Base-by-base conservation (phyloP, 2,888 invertebrate species). In the Bugulina stolonifera region DNA sequence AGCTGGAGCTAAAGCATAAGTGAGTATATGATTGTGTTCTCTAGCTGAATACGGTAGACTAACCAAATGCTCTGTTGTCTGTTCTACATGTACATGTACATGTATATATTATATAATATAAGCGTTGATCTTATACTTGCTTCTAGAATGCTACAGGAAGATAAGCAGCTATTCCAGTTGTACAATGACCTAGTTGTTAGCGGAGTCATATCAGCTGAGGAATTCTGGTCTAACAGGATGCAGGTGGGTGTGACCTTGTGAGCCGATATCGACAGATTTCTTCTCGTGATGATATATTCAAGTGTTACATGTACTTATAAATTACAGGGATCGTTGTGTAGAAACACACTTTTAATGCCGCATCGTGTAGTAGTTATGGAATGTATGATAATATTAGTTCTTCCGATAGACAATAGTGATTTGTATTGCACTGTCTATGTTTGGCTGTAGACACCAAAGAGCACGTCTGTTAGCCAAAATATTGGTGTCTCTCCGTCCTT, bases 141-240 rank as follows among this genome's bases (percentile, higher is more conserved):
- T n/a, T n/a, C 14, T 85, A 92, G 93, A 80, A 87, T 96, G 80
- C 85, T 98, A 57, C 90, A 92, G 57, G 91, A 94, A 78, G 93
- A 97, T 87, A 95, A 95, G 2, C 90, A 91, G 74, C 86, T 98
- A 72, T 89, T 94, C 80, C 93, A 95, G 87, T 88, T 99, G 75
- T 99, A 99, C 84, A 93, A 93, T 86, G 97, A 98, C 86, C 88
- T 99, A 79, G 99, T 99, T 23, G 94, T 94, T 83, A 93, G 94
- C 55, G 92, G 94, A 85, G 93, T 99, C 57, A 90, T 99, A 77
- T 91, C 93, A 64, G 92, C 97, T 72, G 97, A 98, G 83, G 98
- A 99, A 84, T 99, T 99, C 87, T 99, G 99, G 99, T 89, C 91
- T 10, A 80, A 80, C 35, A 77, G 80, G 73, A 77, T 79, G 23